Evolutionary conservation across 30 jellyfish, hydroid and myxozoan genomes (phyloP).

Genomic region (Hydractinia echinata): DNA sequence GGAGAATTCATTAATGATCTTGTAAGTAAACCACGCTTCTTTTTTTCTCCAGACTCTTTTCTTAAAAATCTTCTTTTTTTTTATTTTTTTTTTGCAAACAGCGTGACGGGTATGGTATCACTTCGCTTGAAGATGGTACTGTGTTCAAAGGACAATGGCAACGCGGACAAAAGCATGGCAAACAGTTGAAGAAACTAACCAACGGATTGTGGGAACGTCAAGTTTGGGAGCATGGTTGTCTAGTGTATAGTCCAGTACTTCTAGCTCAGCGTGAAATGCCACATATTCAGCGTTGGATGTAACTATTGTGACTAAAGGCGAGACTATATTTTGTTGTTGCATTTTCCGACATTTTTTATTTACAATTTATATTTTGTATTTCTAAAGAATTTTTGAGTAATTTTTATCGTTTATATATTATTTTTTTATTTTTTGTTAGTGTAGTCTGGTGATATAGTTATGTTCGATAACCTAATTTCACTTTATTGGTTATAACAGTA

Average conservation of each 20-base stretch:
- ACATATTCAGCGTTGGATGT: slow-evolving; percentile 31
- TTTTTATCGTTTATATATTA: too few relatives aligned
- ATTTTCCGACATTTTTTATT: too few relatives aligned
- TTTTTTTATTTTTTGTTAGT: too few relatives aligned
- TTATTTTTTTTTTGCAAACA: slow-evolving; percentile 9
- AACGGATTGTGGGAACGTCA: slow-evolving; percentile 81
- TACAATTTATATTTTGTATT: too few relatives aligned
- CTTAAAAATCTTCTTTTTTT: not conserved
- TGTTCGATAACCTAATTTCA: too few relatives aligned
- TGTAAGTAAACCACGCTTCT: slow-evolving; percentile 34
- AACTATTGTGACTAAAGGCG: not conserved
- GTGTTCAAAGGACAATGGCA: slow-evolving; percentile 74
- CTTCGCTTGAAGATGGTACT: slow-evolving; percentile 45
- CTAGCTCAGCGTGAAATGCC: slow-evolving; percentile 76
- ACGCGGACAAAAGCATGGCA: slow-evolving; percentile 82
- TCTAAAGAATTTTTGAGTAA: too few relatives aligned
- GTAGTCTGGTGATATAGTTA: too few relatives aligned
- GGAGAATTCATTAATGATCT: slow-evolving; percentile 71
- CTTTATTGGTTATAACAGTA: too few relatives aligned
- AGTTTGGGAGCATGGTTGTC: slow-evolving; percentile 69
- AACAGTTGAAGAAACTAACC: slow-evolving; percentile 47
- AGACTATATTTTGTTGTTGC: too few relatives aligned
- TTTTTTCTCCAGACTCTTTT: not conserved
- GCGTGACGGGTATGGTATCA: slow-evolving; percentile 87
- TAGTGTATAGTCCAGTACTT: slow-evolving; percentile 59